Evolutionary conservation across 1,140 invertebrate species (phyloP).

Genomic region (Sipha flava): DNA sequence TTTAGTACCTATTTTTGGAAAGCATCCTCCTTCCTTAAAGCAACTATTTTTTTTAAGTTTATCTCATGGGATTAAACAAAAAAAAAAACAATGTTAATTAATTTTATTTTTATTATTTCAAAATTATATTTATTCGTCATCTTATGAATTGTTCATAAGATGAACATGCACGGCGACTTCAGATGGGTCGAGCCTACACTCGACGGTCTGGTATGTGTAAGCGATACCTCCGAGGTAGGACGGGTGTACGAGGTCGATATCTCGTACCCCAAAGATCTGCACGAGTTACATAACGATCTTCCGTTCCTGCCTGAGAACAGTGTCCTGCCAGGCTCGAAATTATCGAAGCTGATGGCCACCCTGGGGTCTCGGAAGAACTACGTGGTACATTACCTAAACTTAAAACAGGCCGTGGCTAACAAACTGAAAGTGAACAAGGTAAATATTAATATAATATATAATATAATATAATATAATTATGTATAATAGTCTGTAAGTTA

Average conservation of each 20-base stretch:
- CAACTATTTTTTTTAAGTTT: too few species aligned
- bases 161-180: too few species aligned
- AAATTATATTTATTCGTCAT: too few species aligned
- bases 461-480: too few species aligned
- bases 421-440: conserved; percentile 47
- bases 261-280: conserved; percentile 31
- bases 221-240: not conserved
- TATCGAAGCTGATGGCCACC: conserved; percentile 40
- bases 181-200: not conserved
- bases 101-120: too few species aligned
- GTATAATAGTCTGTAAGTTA: too few species aligned
- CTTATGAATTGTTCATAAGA: too few species aligned
- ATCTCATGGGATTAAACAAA: too few species aligned
- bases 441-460: too few species aligned
- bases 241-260: not conserved
- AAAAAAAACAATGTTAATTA: too few species aligned
- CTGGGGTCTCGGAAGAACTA: conserved; percentile 44
- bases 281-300: conserved; percentile 42
- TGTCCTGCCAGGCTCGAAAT: conserved; percentile 33
- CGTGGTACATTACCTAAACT: conserved; percentile 47
- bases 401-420: conserved; percentile 46
- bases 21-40: too few species aligned
- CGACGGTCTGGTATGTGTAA: not conserved
- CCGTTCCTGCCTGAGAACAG: conserved; percentile 43
- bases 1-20: too few species aligned